Base-by-base conservation (phyloP, 2,797 vertebrate species). In the Phoebastria nigripes region DNA sequence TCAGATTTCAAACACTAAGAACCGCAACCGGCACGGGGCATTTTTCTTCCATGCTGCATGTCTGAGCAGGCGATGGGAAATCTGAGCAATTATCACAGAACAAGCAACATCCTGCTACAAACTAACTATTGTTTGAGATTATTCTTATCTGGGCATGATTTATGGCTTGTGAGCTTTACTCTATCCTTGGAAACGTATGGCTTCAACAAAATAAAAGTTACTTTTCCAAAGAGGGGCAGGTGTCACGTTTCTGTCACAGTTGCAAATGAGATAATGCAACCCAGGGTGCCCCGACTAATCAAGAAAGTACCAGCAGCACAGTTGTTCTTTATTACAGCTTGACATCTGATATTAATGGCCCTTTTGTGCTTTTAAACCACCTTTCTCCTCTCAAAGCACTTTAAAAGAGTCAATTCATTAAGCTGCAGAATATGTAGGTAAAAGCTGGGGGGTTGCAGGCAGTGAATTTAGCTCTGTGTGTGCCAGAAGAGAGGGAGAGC, bases 141-240 rank as follows among this genome's bases (percentile, higher is more conserved):
- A 55, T 71, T 90, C 61, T 81, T 81, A 55, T 62, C 79, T 41
- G 82, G 92, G 92, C 87, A 79, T 89, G 90, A 83, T 90, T 94
- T 92, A 86, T 59, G 84, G 90, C 44, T 94, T 79, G 39, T 54
- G 92, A 96, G 82, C 78, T 94, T 71, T 80, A 59, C 37, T 67
- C 56, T 72, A 5, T 80, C 80, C 71, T 94, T 91, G 74, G 83
- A 82, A 84, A 70, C 2, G 0, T 72, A 81, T 22, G 62, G 81
- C 94, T 88, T 94, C 82, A 76, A 83, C 81, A 78, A 89, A 95
- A 94, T 96, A 94, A 96, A 92, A 94, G 85, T 82, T 2, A 87
- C 80, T 94, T 97, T 94, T 94, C 83, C 89, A 91, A 93, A 91
- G 90, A 90, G 42, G 72, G 46, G 28, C n/a, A 79, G 49, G 20